Base-by-base conservation (phyloP, 2,888 invertebrate genomes). In the Sphaerophoria taeniata region DNA sequence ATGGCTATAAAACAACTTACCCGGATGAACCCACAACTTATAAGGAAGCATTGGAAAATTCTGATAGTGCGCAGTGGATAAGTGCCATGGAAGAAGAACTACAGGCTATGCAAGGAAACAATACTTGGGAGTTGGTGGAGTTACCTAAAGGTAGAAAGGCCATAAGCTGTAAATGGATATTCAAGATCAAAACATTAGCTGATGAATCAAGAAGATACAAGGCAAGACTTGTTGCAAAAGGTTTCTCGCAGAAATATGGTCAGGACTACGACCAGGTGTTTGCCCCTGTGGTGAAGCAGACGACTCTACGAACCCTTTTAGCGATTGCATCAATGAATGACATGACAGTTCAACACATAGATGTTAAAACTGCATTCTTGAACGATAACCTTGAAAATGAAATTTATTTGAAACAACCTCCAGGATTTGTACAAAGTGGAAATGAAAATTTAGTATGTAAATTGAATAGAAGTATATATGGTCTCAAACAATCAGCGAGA, bases 1-100 rank as follows among this genome's bases (percentile, higher is more conserved):
- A 24, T 11, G 24, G 51, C 11, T 51, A 51, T 51, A 14, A 14
- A 49, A 16, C 16, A 16, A 14, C 24, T 9, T 51, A 3, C 24
- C 51, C 51, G 14, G 51, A 49, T 14, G 49, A 49, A 49, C 7
- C 14, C 1, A 14, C 14, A 11, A 11, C 14, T 11, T 47, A 47
- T 47, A 14, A 47, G 14, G 47, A 47, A 49, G 49, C 49, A 49
- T 49, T 49, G 4, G 7, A 49, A 49, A 49, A 16, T 49, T 9
- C 49, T 49, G 45, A 45, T n/a, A 45, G 45, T 45, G 45, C 45
- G 49, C 49, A 24, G 14, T 49, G 49, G 49, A 7, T 49, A 14
- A 16, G 49, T 49, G 16, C 16, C 0, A 49, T 49, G 16, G 49
- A 49, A 24, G 9, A 49, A 49, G 49, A 49, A 49, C 24, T 16